phyloP scores from a whole-genome alignment of 2,888 invertebrate genomes.

The Pandemis heparana region DNA sequence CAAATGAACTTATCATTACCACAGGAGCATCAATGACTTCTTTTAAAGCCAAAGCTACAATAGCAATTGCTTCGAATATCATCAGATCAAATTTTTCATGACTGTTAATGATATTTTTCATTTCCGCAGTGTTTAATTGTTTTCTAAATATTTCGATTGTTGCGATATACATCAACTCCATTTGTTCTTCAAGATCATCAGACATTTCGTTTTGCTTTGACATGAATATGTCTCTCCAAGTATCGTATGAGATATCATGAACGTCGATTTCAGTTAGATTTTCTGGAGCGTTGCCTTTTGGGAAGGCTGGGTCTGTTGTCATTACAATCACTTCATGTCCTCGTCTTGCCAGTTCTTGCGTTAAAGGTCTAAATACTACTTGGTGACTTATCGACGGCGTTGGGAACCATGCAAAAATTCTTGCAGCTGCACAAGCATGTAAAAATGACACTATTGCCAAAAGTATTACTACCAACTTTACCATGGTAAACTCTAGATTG shows the following conservation, averaged over 20 bases:
- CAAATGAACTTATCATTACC: constrained; percentile 57
- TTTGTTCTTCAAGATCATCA: constrained; percentile 20
- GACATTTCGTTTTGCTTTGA: constrained; percentile 4
- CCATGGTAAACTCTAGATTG: neutral
- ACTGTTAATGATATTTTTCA: constrained; percentile 50
- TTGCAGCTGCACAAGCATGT: constrained; percentile 2
- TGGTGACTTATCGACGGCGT: constrained; percentile 65
- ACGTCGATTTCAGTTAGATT: constrained; percentile 63
- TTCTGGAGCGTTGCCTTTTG: constrained; percentile 43
- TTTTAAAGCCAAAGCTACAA: constrained; percentile 48
- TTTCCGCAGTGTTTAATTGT: constrained; percentile 49
- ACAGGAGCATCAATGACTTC: constrained; percentile 56
- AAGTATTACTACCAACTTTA: neutral
- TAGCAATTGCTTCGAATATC: constrained; percentile 52
- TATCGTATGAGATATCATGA: constrained; percentile 55
- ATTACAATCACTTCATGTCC: constrained; percentile 65
- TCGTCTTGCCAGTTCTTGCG: constrained; percentile 56
- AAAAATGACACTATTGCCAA: neutral
- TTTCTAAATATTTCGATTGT: constrained; percentile 45
- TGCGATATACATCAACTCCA: constrained; percentile 8
- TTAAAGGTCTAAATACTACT: constrained; percentile 56
- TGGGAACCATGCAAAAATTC: constrained; percentile 56
- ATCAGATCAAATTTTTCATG: constrained; percentile 56
- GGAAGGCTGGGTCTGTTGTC: constrained; percentile 57
- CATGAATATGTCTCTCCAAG: constrained; percentile 44